These are phyloP conservation scores for Prionailurus bengalensis DNA, from an alignment of 2,113 vertebrate genomes.

Conservation along the genomic window DNA sequence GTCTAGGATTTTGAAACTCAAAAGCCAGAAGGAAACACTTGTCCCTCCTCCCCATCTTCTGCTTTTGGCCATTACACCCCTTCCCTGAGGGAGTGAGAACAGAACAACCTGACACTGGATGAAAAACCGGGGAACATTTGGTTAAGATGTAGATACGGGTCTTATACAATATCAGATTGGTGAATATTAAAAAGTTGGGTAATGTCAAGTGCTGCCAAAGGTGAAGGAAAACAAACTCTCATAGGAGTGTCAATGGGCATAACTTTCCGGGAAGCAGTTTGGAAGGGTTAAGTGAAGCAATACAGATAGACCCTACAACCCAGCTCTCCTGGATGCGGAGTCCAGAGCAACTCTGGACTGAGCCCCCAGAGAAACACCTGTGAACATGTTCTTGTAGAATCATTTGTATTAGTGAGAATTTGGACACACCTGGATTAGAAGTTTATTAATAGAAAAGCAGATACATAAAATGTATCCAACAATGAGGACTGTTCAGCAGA, in stretches of 20 bases:
- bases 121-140: neutral
- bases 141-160: neutral
- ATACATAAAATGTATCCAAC: neutral
- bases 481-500: neutral
- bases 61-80: neutral
- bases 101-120: neutral
- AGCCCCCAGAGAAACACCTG: neutral
- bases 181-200: neutral
- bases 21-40: neutral
- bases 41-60: neutral
- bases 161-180: neutral
- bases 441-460: neutral
- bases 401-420: neutral
- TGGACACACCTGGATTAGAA: neutral
- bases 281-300: neutral
- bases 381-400: neutral
- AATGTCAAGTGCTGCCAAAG: neutral
- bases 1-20: conserved; percentile 24
- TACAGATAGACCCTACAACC: too few relatives aligned
- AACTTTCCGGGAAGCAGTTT: neutral
- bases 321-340: neutral
- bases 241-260: neutral
- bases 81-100: neutral
- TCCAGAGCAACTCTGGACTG: neutral
- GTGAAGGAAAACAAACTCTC: neutral